Base-by-base conservation (phyloP, 2,113 vertebrate genomes). In the Tachycineta bicolor region DNA sequence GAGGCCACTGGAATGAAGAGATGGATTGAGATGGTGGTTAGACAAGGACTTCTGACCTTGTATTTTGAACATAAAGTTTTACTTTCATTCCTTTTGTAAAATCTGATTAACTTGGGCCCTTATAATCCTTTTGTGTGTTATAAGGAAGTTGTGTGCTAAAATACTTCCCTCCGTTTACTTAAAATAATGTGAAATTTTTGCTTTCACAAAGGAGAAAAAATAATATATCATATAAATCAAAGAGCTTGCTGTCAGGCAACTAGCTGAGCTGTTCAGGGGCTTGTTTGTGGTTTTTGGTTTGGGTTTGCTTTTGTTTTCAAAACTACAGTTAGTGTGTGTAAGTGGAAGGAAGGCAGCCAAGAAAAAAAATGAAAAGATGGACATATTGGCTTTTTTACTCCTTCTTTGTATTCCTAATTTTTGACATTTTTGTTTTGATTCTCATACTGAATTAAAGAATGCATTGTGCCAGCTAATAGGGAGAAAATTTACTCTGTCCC, bases 331-430 rank as follows among this genome's bases (percentile, higher is more conserved):
- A 16, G 33, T 37, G 14, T 41, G 9, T 60, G 0, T 25, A 84
- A 75, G 52, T 46, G 9, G 31, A 85, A 33, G 83, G 81, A 63
- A 81, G 20, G 4, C 10, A 46, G 21, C 9, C 19, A 52, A 63
- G n/a, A 37, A 68, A 82, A 50, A 71, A 71, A 79, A 56, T 19
- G 34, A 4, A 37, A 44, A 82, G n/a, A 8, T 52, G 25, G 58
- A 37, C 4, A 14, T 34, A 9, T 10, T 19, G 7, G 2, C 0
- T 1, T 37, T 59, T 28, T 31, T 21, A 3, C 17, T 3, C 3
- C 8, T 65, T 34, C 21, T 50, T 69, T 70, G 10, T 5, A 6
- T 78, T 93, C 82, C 83, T 83, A 1, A 10, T 37, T 89, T 91
- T 74, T 88, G 34, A 67, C 9, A 37, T n/a, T 59, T 46, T 59